Conservation (phyloP, 2,888 invertebrate species). For the Tyria jacobaeae region DNA sequence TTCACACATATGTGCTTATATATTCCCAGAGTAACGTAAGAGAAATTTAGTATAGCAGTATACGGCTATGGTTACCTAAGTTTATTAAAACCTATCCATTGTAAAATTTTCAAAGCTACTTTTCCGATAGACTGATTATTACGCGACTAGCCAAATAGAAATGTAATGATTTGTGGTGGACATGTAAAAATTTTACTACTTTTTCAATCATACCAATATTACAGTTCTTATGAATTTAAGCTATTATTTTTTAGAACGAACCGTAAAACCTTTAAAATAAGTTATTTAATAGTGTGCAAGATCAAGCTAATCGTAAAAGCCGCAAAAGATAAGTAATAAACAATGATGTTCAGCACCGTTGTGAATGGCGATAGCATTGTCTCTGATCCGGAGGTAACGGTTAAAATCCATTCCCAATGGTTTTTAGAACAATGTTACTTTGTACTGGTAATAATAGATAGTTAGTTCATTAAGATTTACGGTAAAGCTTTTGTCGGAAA, state of each 20-base stretch:
- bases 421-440: slow-evolving; percentile 52
- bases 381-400: slow-evolving; percentile 42
- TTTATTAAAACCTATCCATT: no score
- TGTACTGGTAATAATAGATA: slow-evolving; percentile 37
- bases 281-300: neutral
- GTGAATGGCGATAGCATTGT: slow-evolving; percentile 33
- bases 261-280: neutral
- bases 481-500: neutral
- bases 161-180: no score
- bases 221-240: neutral
- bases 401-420: slow-evolving; percentile 51
- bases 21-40: no score
- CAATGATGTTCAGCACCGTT: slow-evolving; percentile 18
- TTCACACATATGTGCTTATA: no score
- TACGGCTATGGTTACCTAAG: no score
- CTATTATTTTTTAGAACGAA: neutral
- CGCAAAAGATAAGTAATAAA: slow-evolving; percentile 14
- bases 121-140: no score
- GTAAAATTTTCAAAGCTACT: no score
- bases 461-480: neutral
- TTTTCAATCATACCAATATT: no score
- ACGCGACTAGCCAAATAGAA: no score
- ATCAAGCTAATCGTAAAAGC: neutral
- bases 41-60: no score
- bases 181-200: no score